A percentile compares a stretch with the other conserved stretches of the same genome.
Conservation (phyloP, 2,888 invertebrate species). For the Dynastes hyllus region DNA sequence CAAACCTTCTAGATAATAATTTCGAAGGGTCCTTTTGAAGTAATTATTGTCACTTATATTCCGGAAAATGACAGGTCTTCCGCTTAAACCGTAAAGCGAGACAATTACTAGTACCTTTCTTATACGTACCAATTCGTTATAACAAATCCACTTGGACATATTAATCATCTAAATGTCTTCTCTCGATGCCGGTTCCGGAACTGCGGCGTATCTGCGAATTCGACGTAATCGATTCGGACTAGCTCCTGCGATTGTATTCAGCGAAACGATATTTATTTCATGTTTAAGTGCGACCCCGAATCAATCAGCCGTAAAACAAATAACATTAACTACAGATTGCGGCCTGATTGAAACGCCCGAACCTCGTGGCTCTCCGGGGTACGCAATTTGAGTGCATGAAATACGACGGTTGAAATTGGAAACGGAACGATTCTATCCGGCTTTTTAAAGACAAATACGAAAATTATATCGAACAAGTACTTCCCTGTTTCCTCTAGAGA, state of each 20-base stretch:
- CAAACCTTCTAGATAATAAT: neutral
- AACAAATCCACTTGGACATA: slow-evolving; percentile 44
- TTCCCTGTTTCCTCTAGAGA: slow-evolving; percentile 4
- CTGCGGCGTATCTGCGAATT: slow-evolving; percentile 19
- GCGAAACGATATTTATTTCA: slow-evolving; percentile 44
- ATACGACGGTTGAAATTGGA: slow-evolving; percentile 28
- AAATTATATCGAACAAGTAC: slow-evolving; percentile 45
- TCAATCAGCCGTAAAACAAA: slow-evolving; percentile 47
- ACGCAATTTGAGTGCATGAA: slow-evolving; percentile 27
- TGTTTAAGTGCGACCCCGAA: slow-evolving; percentile 40
- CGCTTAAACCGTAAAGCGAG: slow-evolving; percentile 32
- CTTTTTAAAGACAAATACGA: slow-evolving; percentile 43
- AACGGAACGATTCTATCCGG: slow-evolving; percentile 36
- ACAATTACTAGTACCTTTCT: slow-evolving; percentile 35
- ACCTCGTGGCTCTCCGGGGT: slow-evolving; percentile 23
- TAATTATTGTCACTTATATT: slow-evolving; percentile 39
- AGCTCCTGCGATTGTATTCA: neutral
- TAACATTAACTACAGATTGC: slow-evolving; percentile 44
- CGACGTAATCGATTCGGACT: slow-evolving; percentile 24
- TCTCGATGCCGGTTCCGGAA: slow-evolving; percentile 2
- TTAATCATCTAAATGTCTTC: slow-evolving; percentile 44
- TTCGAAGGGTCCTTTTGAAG: neutral
- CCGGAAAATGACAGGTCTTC: slow-evolving; percentile 26
- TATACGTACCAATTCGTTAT: slow-evolving; percentile 36
- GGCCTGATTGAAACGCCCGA: slow-evolving; percentile 41